A percentile compares a stretch with the other conserved stretches of the same genome.
phyloP scores from a whole-genome alignment of 35 echinoderm and acorn worm genomes.

The Heliocidaris erythrogramma region DNA sequence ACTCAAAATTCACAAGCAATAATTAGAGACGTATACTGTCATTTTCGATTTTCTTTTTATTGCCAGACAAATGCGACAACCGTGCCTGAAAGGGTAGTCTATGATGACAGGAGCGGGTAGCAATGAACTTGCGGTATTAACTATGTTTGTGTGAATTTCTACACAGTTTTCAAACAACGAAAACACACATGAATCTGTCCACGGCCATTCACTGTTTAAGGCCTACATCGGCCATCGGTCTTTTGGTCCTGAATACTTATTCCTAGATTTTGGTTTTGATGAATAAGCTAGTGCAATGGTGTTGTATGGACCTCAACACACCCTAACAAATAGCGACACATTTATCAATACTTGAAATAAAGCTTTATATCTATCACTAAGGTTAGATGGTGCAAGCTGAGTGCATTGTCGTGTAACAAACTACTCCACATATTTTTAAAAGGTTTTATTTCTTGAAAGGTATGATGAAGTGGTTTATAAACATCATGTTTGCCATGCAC shows the following conservation, averaged over 20 bases:
- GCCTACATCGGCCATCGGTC: not conserved
- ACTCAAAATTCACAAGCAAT: not conserved
- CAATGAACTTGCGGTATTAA: not conserved
- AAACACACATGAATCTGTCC: not conserved
- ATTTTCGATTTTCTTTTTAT: not conserved
- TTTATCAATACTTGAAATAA: not conserved
- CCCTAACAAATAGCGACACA: not conserved
- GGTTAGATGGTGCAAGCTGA: not conserved
- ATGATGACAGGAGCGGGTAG: not conserved
- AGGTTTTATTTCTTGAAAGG: no score
- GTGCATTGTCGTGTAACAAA: not conserved
- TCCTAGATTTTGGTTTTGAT: not conserved
- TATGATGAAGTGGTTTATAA: no score
- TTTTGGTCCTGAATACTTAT: not conserved
- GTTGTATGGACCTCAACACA: not conserved
- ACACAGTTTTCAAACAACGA: not conserved
- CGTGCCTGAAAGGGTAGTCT: not conserved
- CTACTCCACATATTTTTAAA: no score
- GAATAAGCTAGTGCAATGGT: not conserved
- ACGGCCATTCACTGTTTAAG: not conserved
- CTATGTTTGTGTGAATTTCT: not conserved
- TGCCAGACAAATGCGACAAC: constrained; percentile 2
- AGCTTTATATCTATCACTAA: not conserved
- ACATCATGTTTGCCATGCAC: no score
- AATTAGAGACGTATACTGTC: not conserved